Evolutionary conservation across 2,797 vertebrate genomes (phyloP).

Genomic region (Poliocrania exsul): DNA sequence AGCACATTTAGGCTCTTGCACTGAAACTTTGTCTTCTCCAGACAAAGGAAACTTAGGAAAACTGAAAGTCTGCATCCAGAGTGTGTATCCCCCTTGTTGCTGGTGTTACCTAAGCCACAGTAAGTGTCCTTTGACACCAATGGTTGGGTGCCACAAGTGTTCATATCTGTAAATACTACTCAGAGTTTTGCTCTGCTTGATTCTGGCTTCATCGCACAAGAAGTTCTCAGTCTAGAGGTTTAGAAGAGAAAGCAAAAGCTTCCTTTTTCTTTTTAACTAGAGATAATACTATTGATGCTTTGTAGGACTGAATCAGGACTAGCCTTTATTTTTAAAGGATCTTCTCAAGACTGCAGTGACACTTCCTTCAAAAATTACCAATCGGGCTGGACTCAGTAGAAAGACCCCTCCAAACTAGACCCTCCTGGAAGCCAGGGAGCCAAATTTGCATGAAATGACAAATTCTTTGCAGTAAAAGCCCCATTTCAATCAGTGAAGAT

Average conservation of each 20-base stretch:
- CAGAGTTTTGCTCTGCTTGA: slow-evolving; percentile 38
- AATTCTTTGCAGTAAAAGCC: not conserved
- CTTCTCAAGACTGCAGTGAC: not conserved
- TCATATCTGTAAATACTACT: slow-evolving; percentile 54
- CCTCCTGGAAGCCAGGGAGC: not conserved
- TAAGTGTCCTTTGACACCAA: slow-evolving; percentile 70
- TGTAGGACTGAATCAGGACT: slow-evolving; percentile 3
- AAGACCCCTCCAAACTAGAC: not conserved
- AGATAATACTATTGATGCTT: not conserved
- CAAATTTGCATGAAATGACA: not conserved
- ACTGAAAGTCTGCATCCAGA: not conserved
- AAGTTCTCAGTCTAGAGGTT: slow-evolving; percentile 21
- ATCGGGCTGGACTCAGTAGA: not conserved
- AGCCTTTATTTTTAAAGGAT: not conserved
- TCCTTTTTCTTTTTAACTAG: not conserved
- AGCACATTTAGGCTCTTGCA: slow-evolving; percentile 6
- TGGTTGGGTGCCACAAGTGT: slow-evolving; percentile 60
- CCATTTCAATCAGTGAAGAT: not conserved
- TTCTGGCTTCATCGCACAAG: slow-evolving; percentile 55
- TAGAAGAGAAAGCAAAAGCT: slow-evolving; percentile 30
- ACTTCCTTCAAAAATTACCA: not conserved
- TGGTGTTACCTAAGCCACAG: slow-evolving; percentile 46
- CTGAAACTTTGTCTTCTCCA: not conserved
- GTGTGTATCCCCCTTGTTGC: not conserved
- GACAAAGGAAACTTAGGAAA: slow-evolving; percentile 13